Evolutionary conservation across 2,113 vertebrate species (phyloP).

Genomic region (Nycticebus coucang): DNA sequence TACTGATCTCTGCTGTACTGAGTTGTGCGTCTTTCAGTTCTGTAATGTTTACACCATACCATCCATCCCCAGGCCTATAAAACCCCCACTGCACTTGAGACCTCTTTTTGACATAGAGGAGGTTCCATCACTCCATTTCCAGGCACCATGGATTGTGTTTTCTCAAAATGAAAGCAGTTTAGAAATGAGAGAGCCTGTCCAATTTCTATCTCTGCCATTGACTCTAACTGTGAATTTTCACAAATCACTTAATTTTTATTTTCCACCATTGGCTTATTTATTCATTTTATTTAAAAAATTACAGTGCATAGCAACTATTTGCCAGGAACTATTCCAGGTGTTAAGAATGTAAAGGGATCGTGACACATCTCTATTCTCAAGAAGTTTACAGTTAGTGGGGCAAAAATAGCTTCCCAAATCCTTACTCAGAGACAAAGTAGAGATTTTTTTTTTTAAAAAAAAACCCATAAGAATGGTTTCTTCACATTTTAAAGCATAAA

Average conservation of each 20-base stretch:
- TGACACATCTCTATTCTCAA: not conserved
- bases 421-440: not conserved
- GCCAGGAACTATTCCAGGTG: not conserved
- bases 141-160: not conserved
- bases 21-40: not conserved
- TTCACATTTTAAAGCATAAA: not conserved
- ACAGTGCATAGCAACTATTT: not conserved
- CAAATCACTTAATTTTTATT: not conserved
- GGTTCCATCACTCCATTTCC: not conserved
- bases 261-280: not conserved
- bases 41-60: not conserved
- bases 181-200: not conserved
- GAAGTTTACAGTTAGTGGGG: not conserved
- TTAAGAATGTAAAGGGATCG: not conserved
- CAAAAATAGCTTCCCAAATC: not conserved
- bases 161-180: not conserved
- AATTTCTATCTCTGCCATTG: not conserved
- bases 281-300: not conserved
- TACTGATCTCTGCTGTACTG: not conserved
- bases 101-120: not conserved
- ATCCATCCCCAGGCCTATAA: not conserved
- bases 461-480: not conserved
- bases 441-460: not conserved
- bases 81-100: accelerated
- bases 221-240: not conserved